Evolutionary conservation across 2,888 invertebrate species (phyloP), one percentile per base, ranked within the genome.

Genomic region (Cephus rjabovi): DNA sequence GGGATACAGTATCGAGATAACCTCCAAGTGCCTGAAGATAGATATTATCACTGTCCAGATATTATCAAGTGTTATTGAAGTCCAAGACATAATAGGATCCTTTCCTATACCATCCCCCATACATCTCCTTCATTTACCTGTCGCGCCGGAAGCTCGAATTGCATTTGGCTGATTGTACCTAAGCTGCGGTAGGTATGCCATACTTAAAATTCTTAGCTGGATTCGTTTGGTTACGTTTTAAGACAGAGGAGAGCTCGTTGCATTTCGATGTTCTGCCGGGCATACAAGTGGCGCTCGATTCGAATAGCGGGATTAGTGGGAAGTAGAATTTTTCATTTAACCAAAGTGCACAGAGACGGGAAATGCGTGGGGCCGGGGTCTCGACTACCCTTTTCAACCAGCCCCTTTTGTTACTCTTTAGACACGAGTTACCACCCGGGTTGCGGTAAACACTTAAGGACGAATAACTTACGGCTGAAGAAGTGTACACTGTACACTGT

Each of bases 51-150:
- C 30, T 30, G 30, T 40, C 1, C 30, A 73, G 30, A n/a, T 73
- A 74, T 76, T 15, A 40, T 69, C 68, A 34, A 33, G 40, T 70
- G 37, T 73, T 76, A 76, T 73, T 34, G 31, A 34, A 76, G 34
- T 69, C 37, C 35, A 34, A 78, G 78, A 76, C 78, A 76, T 12
- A 78, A 78, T 78, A 78, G 35, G 73, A 75, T 30, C 11, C 76
- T 23, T 69, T 35, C 76, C 2, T 40, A 11, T 37, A 30, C 73
- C 68, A 1, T 34, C 30, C 73, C 31, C 56, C 23, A 11, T 31
- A 12, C 76, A 31, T 23, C 77, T 12, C 4, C 37, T 74, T 35
- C 30, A 6, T 35, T 37, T n/a, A n/a, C 33, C 34, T 33, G 30
- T 68, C 35, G 33, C 31, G 15, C 70, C 56, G 34, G 23, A 33